A percentile compares a stretch with the other conserved stretches of the same genome.
Conservation (phyloP, 2,888 invertebrate genomes). For the Andricus quercusramuli region DNA sequence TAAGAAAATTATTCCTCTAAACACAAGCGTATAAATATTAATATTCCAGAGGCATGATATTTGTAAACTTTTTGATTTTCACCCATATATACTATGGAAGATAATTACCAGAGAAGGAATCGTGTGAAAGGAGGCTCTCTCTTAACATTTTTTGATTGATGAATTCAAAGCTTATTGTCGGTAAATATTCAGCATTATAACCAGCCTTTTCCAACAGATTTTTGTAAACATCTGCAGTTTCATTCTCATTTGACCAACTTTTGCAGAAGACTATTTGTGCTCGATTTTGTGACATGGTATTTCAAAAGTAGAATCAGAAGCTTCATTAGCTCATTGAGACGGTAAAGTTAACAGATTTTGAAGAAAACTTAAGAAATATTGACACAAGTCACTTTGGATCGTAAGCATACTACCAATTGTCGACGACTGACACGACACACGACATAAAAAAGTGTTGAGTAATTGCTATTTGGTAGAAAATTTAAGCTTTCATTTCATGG, state of each 20-base stretch:
- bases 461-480: no score
- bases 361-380: not conserved
- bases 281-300: slow-evolving; percentile 43
- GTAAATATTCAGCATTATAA: slow-evolving; percentile 66
- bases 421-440: no score
- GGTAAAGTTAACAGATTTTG: not conserved
- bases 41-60: no score
- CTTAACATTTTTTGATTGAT: slow-evolving; percentile 64
- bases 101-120: slow-evolving; percentile 68
- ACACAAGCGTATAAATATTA: no score
- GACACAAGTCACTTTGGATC: not conserved
- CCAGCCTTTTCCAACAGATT: slow-evolving; percentile 65
- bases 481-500: no score
- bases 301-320: not conserved
- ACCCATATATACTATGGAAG: not conserved
- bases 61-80: no score
- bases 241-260: slow-evolving; percentile 64
- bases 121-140: slow-evolving; percentile 58
- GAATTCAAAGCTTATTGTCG: slow-evolving; percentile 69
- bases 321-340: not conserved
- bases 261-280: slow-evolving; percentile 69
- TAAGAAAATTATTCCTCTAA: no score
- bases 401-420: no score
- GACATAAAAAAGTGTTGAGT: no score
- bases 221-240: slow-evolving; percentile 65